Evolutionary conservation across 2,797 vertebrate genomes (phyloP).

Genomic region (Lerista edwardsae): DNA sequence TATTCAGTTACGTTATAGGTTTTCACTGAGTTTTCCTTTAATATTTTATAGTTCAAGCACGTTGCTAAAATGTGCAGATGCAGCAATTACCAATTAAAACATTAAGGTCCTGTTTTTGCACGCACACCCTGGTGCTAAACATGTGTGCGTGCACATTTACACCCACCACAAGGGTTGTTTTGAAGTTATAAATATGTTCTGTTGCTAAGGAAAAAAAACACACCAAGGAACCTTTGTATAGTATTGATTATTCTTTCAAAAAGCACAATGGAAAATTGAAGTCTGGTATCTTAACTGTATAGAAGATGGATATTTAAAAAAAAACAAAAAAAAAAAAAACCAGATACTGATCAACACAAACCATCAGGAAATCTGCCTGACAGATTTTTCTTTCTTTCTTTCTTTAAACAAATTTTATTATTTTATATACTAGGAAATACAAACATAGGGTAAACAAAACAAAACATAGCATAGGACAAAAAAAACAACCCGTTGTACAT

Average conservation of each 20-base stretch:
- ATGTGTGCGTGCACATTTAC: rapidly evolving
- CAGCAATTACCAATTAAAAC: slow-evolving; percentile 41
- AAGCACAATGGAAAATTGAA: background rate
- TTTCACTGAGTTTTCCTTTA: slow-evolving; percentile 50
- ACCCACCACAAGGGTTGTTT: background rate
- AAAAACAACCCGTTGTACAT: too few species aligned
- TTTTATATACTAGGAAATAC: too few species aligned
- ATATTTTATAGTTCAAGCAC: slow-evolving; percentile 26
- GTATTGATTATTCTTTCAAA: background rate
- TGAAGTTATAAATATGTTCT: background rate
- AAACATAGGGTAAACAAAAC: too few species aligned
- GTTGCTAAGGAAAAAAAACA: background rate
- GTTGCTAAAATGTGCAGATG: slow-evolving; percentile 32
- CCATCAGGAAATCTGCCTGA: too few species aligned
- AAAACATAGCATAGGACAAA: too few species aligned
- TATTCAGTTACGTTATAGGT: slow-evolving; percentile 38
- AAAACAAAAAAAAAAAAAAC: background rate
- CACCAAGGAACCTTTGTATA: background rate
- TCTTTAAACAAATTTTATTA: too few species aligned
- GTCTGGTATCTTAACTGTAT: background rate
- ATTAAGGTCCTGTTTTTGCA: slow-evolving; percentile 35
- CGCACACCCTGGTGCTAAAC: background rate
- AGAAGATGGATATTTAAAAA: background rate
- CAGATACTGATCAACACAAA: background rate
- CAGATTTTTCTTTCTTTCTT: too few species aligned